phyloP scores from a whole-genome alignment of 1,140 invertebrate species.

The Pogonognathellus flavescens region DNA sequence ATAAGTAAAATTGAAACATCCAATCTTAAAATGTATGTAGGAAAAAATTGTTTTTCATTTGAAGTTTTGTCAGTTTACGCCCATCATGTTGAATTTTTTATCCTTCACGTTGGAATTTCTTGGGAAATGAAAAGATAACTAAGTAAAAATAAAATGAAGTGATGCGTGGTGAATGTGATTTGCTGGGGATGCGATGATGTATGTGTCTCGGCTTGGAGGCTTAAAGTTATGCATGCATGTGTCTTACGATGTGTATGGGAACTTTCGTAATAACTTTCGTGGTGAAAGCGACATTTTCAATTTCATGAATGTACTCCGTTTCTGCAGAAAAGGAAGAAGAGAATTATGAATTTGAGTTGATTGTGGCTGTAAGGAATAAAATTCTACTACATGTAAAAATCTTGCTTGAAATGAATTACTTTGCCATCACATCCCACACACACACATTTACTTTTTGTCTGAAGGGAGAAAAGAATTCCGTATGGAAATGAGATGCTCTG shows the following conservation, averaged over 20 bases:
- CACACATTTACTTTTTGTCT: slow-evolving; percentile 27
- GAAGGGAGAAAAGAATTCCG: slow-evolving; percentile 45
- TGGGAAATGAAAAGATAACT: no score
- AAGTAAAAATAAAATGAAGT: no score
- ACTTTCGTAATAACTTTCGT: neutral
- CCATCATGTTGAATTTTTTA: no score
- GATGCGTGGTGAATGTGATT: no score
- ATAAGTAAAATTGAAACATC: no score
- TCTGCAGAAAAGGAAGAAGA: slow-evolving; percentile 10
- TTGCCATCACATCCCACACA: slow-evolving; percentile 13
- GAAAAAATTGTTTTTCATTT: no score
- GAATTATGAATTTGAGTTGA: slow-evolving; percentile 6
- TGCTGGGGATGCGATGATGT: no score
- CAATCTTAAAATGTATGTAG: no score
- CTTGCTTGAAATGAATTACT: slow-evolving; percentile 18
- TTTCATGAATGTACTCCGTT: neutral
- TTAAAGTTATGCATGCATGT: no score
- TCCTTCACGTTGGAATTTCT: no score
- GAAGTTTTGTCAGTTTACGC: no score
- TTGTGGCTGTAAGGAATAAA: neutral
- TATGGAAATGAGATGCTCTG: slow-evolving; percentile 39
- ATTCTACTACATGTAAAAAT: neutral
- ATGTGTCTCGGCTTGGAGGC: no score
- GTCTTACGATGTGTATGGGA: neutral
- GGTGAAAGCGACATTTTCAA: neutral